A percentile compares a stretch with the other conserved stretches of the same genome.
Conservation (phyloP, 1,140 invertebrate species). For the Drosophila sulfurigaster region DNA sequence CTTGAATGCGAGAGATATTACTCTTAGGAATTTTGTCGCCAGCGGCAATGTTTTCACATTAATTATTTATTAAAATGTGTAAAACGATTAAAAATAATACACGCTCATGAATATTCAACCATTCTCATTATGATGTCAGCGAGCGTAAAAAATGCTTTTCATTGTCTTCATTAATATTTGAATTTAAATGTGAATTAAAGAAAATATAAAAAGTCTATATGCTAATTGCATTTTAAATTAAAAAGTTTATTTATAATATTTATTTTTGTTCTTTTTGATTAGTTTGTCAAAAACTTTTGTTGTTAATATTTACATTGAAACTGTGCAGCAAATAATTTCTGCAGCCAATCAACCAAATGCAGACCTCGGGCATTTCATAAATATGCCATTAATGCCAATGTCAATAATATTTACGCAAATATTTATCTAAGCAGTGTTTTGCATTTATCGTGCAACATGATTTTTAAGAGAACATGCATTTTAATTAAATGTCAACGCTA, state of each 20-base stretch:
- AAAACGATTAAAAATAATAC: conserved; percentile 4
- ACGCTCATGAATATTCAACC: too few species aligned
- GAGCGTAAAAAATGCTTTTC: not conserved
- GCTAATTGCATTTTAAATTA: not conserved
- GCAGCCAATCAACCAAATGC: not conserved
- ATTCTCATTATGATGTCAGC: too few species aligned
- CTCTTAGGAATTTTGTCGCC: not conserved
- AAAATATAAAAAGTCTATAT: not conserved
- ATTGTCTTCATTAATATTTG: not conserved
- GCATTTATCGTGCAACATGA: conserved; percentile 8
- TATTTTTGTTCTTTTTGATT: not conserved
- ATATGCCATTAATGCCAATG: not conserved
- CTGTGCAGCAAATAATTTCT: not conserved
- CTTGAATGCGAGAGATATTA: conserved; percentile 8
- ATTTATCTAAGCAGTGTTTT: not conserved
- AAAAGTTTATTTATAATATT: not conserved
- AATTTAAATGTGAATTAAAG: not conserved
- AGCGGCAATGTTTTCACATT: not conserved
- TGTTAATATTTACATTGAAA: too few species aligned
- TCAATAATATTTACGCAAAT: conserved; percentile 26
- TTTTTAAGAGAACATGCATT: conserved; percentile 26
- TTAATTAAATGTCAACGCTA: conserved; percentile 47
- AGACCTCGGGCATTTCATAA: not conserved
- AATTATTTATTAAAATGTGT: not conserved
- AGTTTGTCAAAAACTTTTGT: too few species aligned